phyloP scores from a whole-genome alignment of 2,113 vertebrate genomes.

The Pachyramphus minor region DNA sequence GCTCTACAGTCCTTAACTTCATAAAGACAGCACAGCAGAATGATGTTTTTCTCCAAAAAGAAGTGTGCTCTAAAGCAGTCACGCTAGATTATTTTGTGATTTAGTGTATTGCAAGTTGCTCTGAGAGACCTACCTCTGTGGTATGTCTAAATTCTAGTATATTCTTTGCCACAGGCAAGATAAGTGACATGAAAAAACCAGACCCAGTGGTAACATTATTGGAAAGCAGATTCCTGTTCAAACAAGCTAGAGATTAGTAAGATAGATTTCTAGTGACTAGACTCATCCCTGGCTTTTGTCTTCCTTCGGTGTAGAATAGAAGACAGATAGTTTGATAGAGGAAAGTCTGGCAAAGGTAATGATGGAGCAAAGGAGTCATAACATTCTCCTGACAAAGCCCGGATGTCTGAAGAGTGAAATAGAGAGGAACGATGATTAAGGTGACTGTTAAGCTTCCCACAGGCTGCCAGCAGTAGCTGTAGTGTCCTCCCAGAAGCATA shows the following conservation, averaged over 20 bases:
- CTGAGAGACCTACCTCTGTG: background rate
- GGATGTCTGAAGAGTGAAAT: background rate
- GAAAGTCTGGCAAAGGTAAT: constrained; percentile 29
- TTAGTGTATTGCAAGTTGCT: background rate
- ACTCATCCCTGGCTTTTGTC: constrained; percentile 50
- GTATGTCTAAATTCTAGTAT: background rate
- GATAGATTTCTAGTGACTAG: constrained; percentile 34
- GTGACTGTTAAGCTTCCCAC: background rate
- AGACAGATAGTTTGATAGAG: constrained; percentile 25
- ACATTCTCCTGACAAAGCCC: background rate
- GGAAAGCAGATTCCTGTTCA: constrained; percentile 62
- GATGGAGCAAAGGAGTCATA: constrained; percentile 32
- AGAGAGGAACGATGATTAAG: background rate
- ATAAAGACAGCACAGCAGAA: background rate
- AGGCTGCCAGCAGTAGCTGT: background rate
- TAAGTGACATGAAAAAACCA: background rate
- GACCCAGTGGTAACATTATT: constrained; percentile 38
- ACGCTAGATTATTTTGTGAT: background rate
- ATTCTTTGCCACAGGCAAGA: background rate
- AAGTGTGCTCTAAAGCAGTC: background rate
- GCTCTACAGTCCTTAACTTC: background rate
- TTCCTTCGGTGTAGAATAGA: background rate
- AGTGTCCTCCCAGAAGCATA: background rate
- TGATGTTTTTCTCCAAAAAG: background rate
- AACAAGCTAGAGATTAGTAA: constrained; percentile 44